Percentiles rank a stretch among this genome's conserved stretches.
These are phyloP conservation scores for human (Homo sapiens) DNA, from an alignment of 2,113 vertebrate genomes.

Conservation along the genomic window DNA sequence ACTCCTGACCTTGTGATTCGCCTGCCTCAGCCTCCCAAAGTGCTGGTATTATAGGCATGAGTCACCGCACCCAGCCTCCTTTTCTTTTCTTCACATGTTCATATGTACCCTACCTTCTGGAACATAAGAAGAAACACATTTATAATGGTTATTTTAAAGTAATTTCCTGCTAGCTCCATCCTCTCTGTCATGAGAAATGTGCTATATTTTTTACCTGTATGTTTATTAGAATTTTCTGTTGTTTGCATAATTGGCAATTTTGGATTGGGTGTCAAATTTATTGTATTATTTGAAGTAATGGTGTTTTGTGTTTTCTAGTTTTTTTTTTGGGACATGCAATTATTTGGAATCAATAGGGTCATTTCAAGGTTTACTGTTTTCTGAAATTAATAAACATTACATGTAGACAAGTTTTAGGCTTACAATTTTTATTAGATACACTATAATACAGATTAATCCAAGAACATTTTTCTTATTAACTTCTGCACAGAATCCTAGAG, in stretches of 20 bases:
- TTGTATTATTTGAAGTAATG: background rate
- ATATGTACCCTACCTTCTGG: background rate
- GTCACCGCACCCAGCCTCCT: background rate
- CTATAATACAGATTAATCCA: background rate
- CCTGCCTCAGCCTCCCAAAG: too few relatives aligned
- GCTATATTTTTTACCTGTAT: background rate
- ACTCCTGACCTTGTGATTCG: too few relatives aligned
- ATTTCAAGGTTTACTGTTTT: background rate
- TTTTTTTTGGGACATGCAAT: background rate
- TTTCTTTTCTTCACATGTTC: background rate
- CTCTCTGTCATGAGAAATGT: background rate
- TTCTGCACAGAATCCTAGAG: background rate
- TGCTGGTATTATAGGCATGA: too few relatives aligned
- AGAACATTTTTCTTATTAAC: background rate
- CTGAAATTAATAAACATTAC: background rate
- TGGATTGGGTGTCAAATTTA: background rate
- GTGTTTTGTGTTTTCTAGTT: background rate
- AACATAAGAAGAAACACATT: background rate
- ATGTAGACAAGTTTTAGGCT: background rate
- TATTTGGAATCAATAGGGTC: background rate
- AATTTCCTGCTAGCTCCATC: background rate
- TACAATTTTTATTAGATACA: background rate
- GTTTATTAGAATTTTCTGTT: background rate
- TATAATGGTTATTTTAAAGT: background rate
- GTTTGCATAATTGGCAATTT: background rate